These are phyloP conservation scores for Cephalopholis sonnerati DNA, from an alignment of 2,113 vertebrate genomes.

Conservation along the genomic window DNA sequence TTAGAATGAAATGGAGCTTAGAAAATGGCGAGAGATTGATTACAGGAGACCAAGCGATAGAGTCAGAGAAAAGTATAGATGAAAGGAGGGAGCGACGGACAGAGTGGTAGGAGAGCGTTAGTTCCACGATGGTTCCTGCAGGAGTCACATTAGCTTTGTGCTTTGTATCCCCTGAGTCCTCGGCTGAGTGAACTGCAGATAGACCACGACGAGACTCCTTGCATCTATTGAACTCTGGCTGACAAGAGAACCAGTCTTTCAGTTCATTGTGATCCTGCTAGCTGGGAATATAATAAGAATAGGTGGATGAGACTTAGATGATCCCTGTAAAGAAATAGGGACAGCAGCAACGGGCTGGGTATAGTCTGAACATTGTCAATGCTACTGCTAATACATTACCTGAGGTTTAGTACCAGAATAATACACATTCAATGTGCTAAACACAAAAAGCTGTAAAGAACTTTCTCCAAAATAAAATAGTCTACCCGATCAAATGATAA, in stretches of 20 bases:
- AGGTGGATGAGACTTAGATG: neutral
- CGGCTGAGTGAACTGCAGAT: conserved; percentile 34
- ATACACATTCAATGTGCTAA: too few species aligned
- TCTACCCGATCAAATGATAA: neutral
- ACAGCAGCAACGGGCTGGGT: neutral
- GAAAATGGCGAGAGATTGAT: conserved; percentile 45
- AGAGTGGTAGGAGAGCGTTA: conserved; percentile 5
- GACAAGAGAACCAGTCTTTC: conserved; percentile 20
- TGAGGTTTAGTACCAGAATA: neutral
- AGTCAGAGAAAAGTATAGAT: conserved; percentile 29
- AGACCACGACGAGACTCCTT: conserved; percentile 4
- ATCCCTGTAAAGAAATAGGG: neutral
- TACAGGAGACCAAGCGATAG: conserved; percentile 8
- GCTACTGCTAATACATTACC: neutral
- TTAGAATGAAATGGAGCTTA: conserved; percentile 46
- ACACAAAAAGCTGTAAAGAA: neutral
- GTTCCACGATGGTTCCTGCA: conserved; percentile 21
- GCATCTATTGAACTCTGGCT: conserved; percentile 32
- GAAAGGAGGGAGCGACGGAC: neutral
- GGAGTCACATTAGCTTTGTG: conserved; percentile 51
- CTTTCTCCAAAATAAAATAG: neutral
- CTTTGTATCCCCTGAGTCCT: conserved; percentile 24
- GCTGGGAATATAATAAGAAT: conserved; percentile 19
- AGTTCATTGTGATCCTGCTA: conserved; percentile 19
- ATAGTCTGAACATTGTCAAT: neutral